phyloP scores from a whole-genome alignment of 35 echinoderm and acorn worm genomes.

The Hemicentrotus pulcherrimus region DNA sequence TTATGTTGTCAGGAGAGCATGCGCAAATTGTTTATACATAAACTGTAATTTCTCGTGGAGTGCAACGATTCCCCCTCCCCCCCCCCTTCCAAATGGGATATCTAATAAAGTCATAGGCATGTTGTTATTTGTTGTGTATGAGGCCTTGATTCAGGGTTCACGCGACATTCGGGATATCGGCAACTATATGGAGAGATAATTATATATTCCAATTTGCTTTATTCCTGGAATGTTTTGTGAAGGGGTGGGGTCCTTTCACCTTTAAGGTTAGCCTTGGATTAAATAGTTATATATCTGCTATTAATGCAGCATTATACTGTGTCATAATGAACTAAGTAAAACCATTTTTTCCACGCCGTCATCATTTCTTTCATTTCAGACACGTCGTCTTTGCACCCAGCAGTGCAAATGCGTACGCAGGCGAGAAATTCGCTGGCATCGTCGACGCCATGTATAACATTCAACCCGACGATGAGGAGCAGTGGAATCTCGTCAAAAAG shows the following conservation, averaged over 20 bases:
- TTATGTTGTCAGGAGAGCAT: not conserved
- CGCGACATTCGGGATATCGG: too few relatives aligned
- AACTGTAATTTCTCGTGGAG: too few relatives aligned
- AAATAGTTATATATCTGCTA: not conserved
- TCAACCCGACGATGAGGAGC: constrained; percentile 74
- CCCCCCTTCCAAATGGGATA: too few relatives aligned
- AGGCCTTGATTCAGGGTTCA: too few relatives aligned
- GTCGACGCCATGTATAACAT: constrained; percentile 93
- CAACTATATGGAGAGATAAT: not conserved
- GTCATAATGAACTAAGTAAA: not conserved
- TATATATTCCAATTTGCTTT: not conserved
- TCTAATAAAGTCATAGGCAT: too few relatives aligned
- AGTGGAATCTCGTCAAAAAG: constrained; percentile 77
- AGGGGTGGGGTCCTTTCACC: not conserved
- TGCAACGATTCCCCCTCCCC: too few relatives aligned
- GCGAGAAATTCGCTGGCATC: constrained; percentile 89
- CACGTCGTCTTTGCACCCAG: constrained; percentile 92
- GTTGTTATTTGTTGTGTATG: too few relatives aligned
- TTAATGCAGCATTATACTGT: not conserved
- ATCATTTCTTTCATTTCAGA: constrained; percentile 26
- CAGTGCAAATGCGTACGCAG: constrained; percentile 78
- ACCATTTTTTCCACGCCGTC: not conserved
- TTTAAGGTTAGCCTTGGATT: not conserved
- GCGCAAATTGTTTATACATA: too few relatives aligned
- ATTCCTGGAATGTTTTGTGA: not conserved